Conservation (phyloP, 1,140 invertebrate genomes). For the Mycetomoellerius zeteki region DNA sequence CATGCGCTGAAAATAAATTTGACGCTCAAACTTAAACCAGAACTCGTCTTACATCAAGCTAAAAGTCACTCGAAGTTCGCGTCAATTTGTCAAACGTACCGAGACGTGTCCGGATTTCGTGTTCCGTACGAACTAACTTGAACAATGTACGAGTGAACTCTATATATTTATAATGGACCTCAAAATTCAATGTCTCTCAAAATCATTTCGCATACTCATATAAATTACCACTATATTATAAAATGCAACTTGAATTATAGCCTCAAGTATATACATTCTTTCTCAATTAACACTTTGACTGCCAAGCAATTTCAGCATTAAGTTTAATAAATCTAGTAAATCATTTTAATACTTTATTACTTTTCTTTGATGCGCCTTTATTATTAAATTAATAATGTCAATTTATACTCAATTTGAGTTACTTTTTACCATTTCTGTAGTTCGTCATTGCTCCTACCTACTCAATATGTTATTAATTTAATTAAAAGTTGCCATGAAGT, state of each 20-base stretch:
- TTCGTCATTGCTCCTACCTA: no score
- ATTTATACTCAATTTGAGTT: no score
- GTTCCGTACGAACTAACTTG: conserved; percentile 70
- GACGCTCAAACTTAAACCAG: conserved; percentile 31
- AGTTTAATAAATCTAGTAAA: no score
- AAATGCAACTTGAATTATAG: background rate
- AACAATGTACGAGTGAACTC: conserved; percentile 57
- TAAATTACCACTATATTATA: conserved; percentile 13
- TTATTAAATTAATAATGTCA: no score
- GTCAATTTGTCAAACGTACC: conserved; percentile 76
- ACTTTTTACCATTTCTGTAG: no score
- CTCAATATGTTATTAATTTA: no score
- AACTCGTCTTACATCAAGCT: conserved; percentile 55
- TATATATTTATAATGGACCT: conserved; percentile 40
- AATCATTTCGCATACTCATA: conserved; percentile 25
- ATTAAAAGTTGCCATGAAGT: no score
- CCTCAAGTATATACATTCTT: background rate
- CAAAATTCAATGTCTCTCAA: background rate
- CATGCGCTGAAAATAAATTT: conserved; percentile 55
- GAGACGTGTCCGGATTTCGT: conserved; percentile 63
- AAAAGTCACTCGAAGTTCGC: conserved; percentile 64
- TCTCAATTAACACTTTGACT: background rate
- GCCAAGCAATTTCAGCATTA: no score
- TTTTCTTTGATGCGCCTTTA: no score
- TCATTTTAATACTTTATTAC: no score